These are phyloP conservation scores for Drosophila aldrichi DNA, from an alignment of 2,888 invertebrate species.

Conservation along the genomic window DNA sequence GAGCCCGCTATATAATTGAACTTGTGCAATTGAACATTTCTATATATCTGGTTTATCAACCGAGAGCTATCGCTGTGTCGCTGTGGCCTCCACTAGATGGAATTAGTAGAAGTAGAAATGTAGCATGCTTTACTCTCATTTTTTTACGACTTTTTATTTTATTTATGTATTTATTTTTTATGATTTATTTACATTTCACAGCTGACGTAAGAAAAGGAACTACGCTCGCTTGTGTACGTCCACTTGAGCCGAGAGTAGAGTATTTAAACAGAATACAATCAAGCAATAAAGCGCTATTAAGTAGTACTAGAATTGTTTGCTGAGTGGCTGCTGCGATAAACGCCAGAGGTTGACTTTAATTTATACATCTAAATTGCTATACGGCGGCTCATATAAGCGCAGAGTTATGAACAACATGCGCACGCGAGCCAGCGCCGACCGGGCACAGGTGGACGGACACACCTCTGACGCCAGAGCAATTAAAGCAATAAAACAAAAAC, in stretches of 20 bases:
- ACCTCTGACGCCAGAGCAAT: conserved; percentile 24
- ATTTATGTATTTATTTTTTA: background rate
- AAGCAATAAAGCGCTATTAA: conserved; percentile 29
- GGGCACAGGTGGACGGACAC: conserved; percentile 1
- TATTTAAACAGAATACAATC: conserved; percentile 23
- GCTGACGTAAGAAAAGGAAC: conserved; percentile 20
- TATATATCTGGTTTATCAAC: background rate
- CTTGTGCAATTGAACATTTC: background rate
- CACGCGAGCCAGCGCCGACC: conserved; percentile 21
- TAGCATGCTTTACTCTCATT: background rate
- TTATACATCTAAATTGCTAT: conserved; percentile 30
- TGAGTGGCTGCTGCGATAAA: conserved; percentile 30
- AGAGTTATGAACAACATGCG: conserved; percentile 18
- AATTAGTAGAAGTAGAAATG: background rate
- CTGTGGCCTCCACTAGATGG: background rate
- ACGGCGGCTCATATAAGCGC: conserved; percentile 25
- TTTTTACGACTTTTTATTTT: conserved; percentile 10
- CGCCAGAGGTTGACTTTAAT: conserved; percentile 27
- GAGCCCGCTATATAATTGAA: background rate
- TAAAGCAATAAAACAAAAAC: background rate
- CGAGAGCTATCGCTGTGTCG: background rate
- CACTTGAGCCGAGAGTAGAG: conserved; percentile 3
- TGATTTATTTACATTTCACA: conserved; percentile 17
- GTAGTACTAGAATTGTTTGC: conserved; percentile 20
- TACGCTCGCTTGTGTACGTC: background rate